Evolutionary conservation across 30 jellyfish, hydroid and myxozoan genomes (phyloP).

Genomic region (Sanderia malayensis): DNA sequence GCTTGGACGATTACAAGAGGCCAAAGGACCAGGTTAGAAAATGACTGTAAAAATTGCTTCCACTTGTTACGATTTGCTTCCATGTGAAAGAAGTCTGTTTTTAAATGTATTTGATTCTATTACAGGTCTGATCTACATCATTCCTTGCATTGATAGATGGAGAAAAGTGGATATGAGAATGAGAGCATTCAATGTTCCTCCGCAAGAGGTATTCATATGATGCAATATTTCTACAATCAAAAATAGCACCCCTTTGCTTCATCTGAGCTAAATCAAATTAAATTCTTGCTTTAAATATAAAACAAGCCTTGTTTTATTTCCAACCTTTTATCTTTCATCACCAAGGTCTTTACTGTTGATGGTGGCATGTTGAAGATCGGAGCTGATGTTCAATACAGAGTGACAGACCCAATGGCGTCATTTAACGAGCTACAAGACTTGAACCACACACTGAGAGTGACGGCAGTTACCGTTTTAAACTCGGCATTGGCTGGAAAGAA

Average conservation of each 20-base stretch:
- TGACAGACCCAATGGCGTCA: slow-evolving; percentile 76
- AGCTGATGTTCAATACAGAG: slow-evolving; percentile 88
- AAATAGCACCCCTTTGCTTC: too few species aligned
- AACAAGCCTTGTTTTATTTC: too few species aligned
- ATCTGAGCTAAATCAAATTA: too few species aligned
- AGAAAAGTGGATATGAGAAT: slow-evolving; percentile 79
- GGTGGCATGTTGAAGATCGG: slow-evolving; percentile 79
- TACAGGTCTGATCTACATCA: slow-evolving; percentile 64
- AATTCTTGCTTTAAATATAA: too few species aligned
- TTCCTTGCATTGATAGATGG: slow-evolving; percentile 77
- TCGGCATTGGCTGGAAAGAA: slow-evolving; percentile 61
- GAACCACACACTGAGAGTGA: slow-evolving; percentile 75
- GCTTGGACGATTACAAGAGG: slow-evolving; percentile 76
- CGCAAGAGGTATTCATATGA: slow-evolving; percentile 68
- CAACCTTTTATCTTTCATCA: neutral
- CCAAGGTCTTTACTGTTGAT: slow-evolving; percentile 68
- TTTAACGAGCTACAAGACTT: slow-evolving; percentile 61
- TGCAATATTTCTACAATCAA: too few species aligned
- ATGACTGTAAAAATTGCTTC: too few species aligned
- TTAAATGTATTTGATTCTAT: slow-evolving; percentile 2
- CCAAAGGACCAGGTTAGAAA: slow-evolving; percentile 96
- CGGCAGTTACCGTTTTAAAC: slow-evolving; percentile 75
- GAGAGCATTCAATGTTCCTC: slow-evolving; percentile 91
- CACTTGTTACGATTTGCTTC: too few species aligned
- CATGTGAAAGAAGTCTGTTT: too few species aligned